These are phyloP conservation scores for Ommatoiulus sabulosus DNA, from an alignment of 2,888 invertebrate species.

Conservation along the genomic window DNA sequence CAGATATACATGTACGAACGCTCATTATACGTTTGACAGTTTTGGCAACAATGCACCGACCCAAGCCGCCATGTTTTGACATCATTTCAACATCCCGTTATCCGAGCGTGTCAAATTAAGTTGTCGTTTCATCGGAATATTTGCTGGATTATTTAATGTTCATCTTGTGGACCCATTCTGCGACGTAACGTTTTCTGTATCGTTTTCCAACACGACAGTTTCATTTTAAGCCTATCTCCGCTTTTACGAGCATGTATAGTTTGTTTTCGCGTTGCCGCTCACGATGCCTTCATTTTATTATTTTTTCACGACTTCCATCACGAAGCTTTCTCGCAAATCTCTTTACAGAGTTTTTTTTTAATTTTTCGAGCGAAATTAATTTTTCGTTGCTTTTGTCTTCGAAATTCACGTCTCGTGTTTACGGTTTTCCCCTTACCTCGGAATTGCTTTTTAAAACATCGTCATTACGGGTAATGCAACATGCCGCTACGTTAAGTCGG, in stretches of 20 bases:
- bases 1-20: too few species aligned
- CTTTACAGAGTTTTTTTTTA: background rate
- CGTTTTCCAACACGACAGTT: background rate
- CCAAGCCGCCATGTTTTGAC: too few species aligned
- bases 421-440: background rate
- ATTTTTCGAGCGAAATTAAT: background rate
- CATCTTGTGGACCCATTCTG: too few species aligned
- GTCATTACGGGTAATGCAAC: background rate
- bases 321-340: constrained; percentile 14
- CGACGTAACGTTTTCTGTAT: too few species aligned
- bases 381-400: constrained; percentile 21
- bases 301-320: background rate
- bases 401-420: background rate
- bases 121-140: too few species aligned
- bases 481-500: background rate
- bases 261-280: too few species aligned
- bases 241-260: too few species aligned
- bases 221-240: background rate
- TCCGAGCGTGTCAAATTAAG: too few species aligned
- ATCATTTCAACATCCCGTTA: too few species aligned
- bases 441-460: background rate
- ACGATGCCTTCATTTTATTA: background rate
- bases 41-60: too few species aligned
- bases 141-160: too few species aligned
- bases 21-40: too few species aligned